Base-by-base conservation (phyloP, 2,888 invertebrate genomes). In the Scaeva pyrastri region DNA sequence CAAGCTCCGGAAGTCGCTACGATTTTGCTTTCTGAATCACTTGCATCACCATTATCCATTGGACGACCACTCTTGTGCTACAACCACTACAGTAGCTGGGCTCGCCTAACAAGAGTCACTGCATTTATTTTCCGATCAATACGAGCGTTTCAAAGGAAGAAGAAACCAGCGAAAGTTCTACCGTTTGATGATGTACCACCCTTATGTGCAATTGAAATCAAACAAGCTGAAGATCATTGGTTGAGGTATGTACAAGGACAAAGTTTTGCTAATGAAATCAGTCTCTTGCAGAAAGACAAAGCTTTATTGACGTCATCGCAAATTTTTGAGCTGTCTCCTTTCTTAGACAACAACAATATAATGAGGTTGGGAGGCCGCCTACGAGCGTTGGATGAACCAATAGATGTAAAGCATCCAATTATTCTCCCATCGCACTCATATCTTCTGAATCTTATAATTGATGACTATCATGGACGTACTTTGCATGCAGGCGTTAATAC, bases 241-340 rank as follows among this genome's bases (percentile, higher is more conserved):
- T 45, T 45, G 16, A 45, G 71, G 71, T 72, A 58, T 48, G 71
- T 55, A 31, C 71, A 72, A 58, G 2, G 45, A 19, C 26, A 11
- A n/a, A 4, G 36, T 23, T 72, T 48, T 72, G 5, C 26, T 64
- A 64, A 55, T 4, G 74, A 64, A 55, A 55, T 74, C n/a, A 36
- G 31, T 74, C 12, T 74, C 10, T 73, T 74, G 43, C 55, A 74
- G 55, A 64, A 64, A 39, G 19, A 52, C 1, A 26, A 14, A 31
- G 12, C 16, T 12, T 19, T 48, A 11, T 12, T 1, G 31, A 31
- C 12, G 31, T 23, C 60, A 0, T 74, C 52, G n/a, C 39, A 41
- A 26, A 55, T 55, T 8, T 19, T 11, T 16, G 52, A 74, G 64
- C 26, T 73, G 21, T 36, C 39, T 12, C 31, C 72, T 2, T 45